Base-by-base conservation (phyloP, 92 coral and sea anemone species). In the Umimayanthus kanabou region DNA sequence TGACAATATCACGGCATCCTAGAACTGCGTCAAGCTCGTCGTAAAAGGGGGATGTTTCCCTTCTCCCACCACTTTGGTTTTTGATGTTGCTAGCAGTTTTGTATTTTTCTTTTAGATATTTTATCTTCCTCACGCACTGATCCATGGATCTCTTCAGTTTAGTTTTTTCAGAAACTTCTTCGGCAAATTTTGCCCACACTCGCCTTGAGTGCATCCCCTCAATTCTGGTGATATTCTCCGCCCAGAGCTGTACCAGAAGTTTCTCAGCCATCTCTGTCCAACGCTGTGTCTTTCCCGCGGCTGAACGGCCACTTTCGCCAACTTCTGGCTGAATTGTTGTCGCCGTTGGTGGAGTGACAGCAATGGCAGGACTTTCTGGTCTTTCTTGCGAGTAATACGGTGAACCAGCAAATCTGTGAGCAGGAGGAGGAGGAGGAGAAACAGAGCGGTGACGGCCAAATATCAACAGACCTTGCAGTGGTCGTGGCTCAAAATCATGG, bases 1-100 rank as follows among this genome's bases (percentile, higher is more conserved):
- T 85, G 13, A 77, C 92, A 4, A 61, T 61, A 40, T 76, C 92
- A 29, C 88, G 67, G 70, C 92, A 89, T 18, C 92, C 92, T 7
- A 87, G 81, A 3, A 87, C 90, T 2, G 13, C 16, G 39, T 80
- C 80, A 30, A 80, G 6, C 33, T 79, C 87, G 9, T 89, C 93
- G 37, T 87, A 81, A 80, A 45, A 87, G 45, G 72, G 72, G 53
- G 92, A 86, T 23, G 88, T 87, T 50, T 87, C 70, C 14, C 80
- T 33, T 37, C 20, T 14, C 9, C 92, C 92, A 25, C 92, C 89
- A 13, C 79, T 23, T 49, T 89, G 88, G 6, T 84, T 84, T 39
- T 89, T 89, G 3, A 11, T 15, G 20, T 55, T 3, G 18, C 20
- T 55, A 2, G 64, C 64, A 55, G 20, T 55, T 55, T 55, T 55